Conservation (phyloP, 35 echinoderm and acorn worm species). For the Apostichopus parvimensis region DNA sequence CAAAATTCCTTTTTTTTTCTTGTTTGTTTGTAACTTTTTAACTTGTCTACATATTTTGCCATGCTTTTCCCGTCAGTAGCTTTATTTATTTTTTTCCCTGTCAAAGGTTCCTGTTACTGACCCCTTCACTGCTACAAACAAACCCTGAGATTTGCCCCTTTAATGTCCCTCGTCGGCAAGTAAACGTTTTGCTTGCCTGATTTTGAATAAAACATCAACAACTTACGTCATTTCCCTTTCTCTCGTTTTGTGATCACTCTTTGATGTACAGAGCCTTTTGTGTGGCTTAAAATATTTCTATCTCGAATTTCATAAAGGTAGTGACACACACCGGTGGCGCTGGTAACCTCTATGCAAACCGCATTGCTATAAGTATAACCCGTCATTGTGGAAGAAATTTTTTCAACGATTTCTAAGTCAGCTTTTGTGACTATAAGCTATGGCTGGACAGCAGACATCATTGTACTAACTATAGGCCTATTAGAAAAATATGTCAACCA, state of each 20-base stretch:
- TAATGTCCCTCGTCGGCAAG: conserved; percentile 15
- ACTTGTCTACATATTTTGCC: too few species aligned
- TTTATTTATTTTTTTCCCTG: too few species aligned
- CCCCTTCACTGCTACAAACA: not conserved
- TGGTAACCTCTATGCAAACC: conserved; percentile 29
- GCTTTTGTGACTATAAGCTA: too few species aligned
- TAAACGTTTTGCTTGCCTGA: conserved; percentile 24
- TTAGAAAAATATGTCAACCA: not conserved
- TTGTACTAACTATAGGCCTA: not conserved
- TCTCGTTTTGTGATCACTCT: conserved; percentile 1
- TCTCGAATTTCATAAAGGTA: conserved; percentile 42
- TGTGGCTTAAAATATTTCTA: conserved; percentile 43
- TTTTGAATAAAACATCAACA: conserved; percentile 1
- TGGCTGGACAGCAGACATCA: not conserved
- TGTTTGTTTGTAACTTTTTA: too few species aligned
- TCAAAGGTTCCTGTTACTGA: not conserved
- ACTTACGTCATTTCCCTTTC: conserved; percentile 6
- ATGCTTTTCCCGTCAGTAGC: too few species aligned
- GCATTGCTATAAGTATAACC: not conserved
- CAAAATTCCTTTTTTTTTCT: too few species aligned
- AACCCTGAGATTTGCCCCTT: not conserved
- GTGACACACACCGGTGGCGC: not conserved
- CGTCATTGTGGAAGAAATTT: not conserved
- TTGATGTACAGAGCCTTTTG: conserved; percentile 21
- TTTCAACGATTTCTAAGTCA: too few species aligned